Percentiles rank a stretch among this genome's conserved stretches.
These are phyloP conservation scores for Heteromurus nitidus DNA, from an alignment of 2,888 invertebrate species.

Conservation along the genomic window DNA sequence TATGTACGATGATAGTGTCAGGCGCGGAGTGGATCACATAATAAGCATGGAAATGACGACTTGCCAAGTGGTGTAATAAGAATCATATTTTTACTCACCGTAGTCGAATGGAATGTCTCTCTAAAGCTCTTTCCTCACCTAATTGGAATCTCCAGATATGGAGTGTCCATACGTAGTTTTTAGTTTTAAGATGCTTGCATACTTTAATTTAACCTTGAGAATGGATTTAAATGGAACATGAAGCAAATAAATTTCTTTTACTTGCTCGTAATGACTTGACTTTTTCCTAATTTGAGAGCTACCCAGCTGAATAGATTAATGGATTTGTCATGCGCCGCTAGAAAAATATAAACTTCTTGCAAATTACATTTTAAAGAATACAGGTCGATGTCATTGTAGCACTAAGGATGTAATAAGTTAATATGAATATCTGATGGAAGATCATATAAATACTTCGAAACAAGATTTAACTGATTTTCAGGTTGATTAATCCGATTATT, in stretches of 20 bases:
- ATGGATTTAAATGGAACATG: constrained; percentile 9
- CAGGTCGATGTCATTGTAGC: neutral
- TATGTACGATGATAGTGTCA: too few species aligned
- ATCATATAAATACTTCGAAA: neutral
- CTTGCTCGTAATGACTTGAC: neutral
- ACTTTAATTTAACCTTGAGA: constrained; percentile 25
- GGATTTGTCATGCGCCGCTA: neutral
- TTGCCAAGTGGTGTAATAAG: too few species aligned
- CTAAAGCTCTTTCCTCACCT: too few species aligned
- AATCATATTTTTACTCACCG: too few species aligned
- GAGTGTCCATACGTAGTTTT: constrained; percentile 5
- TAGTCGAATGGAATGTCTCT: too few species aligned
- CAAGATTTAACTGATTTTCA: too few species aligned
- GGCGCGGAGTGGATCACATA: too few species aligned
- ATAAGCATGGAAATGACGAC: too few species aligned
- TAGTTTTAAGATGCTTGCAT: too few species aligned
- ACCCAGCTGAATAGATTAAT: neutral
- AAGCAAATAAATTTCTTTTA: constrained; percentile 12
- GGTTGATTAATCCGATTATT: too few species aligned
- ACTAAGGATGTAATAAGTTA: neutral
- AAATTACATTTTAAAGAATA: neutral
- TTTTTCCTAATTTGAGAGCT: neutral
- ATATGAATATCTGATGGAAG: neutral
- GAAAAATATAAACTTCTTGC: neutral
- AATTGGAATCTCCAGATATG: constrained; percentile 53